Evolutionary conservation across 2,888 invertebrate genomes (phyloP).

Genomic region (Andrena camellia): DNA sequence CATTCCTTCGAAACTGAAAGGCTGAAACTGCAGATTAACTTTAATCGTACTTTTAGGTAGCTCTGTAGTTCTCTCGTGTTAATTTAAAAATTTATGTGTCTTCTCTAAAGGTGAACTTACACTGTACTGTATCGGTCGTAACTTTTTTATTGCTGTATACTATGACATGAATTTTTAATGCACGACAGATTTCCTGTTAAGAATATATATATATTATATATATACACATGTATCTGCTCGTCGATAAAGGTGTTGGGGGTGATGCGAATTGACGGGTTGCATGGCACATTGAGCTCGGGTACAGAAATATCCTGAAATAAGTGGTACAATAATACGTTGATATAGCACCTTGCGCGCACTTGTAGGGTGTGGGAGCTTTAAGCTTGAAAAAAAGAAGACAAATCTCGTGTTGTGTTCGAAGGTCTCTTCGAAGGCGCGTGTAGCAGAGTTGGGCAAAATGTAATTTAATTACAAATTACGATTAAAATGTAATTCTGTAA

Average conservation of each 20-base stretch:
- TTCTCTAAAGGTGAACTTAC: conserved; percentile 35
- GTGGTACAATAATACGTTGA: conserved; percentile 68
- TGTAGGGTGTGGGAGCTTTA: conserved; percentile 46
- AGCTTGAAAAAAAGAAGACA: conserved; percentile 29
- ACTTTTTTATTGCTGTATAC: conserved; percentile 64
- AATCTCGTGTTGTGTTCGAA: conserved; percentile 10
- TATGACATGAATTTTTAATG: conserved; percentile 57
- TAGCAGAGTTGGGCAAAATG: too few relatives aligned
- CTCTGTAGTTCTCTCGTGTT: conserved; percentile 45
- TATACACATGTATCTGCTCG: conserved; percentile 12
- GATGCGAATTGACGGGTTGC: conserved; percentile 8
- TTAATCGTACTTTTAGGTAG: conserved; percentile 37
- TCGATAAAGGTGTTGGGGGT: not conserved
- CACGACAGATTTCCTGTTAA: conserved; percentile 49
- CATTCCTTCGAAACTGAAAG: conserved; percentile 63
- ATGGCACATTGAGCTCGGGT: conserved; percentile 19
- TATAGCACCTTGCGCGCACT: conserved; percentile 21
- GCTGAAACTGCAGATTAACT: conserved; percentile 62
- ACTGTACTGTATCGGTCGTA: conserved; percentile 45
- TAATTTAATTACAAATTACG: too few relatives aligned
- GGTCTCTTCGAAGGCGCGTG: not conserved
- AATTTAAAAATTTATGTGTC: conserved; percentile 36
- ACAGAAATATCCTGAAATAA: conserved; percentile 57
- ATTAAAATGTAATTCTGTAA: too few relatives aligned
- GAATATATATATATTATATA: not conserved